These are phyloP conservation scores for Agrilus planipennis DNA, from an alignment of 1,140 invertebrate genomes.

Conservation along the genomic window DNA sequence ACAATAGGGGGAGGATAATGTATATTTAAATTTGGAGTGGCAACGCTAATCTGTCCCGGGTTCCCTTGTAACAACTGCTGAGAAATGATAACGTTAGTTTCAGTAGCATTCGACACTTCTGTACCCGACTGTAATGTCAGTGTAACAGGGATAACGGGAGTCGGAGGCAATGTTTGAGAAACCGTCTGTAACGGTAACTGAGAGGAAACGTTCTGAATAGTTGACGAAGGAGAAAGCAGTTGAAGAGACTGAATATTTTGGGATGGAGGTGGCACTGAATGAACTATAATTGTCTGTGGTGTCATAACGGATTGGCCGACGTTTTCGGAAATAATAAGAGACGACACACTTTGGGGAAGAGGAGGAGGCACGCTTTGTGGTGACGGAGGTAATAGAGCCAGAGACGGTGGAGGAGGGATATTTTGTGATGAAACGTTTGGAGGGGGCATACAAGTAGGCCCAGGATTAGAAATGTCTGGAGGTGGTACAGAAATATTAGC, in stretches of 20 bases:
- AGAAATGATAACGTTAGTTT: too few relatives aligned
- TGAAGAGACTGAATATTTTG: background rate
- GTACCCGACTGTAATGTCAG: conserved; percentile 14
- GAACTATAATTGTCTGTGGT: conserved; percentile 13
- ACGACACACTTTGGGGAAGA: too few relatives aligned
- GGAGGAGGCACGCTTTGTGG: too few relatives aligned
- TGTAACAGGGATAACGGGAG: conserved; percentile 15
- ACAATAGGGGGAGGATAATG: conserved; percentile 26
- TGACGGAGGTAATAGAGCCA: too few relatives aligned
- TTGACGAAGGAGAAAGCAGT: background rate
- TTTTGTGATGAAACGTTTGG: background rate
- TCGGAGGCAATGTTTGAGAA: conserved; percentile 13
- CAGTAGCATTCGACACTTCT: too few relatives aligned
- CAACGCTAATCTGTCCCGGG: conserved; percentile 34
- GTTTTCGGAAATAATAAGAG: too few relatives aligned
- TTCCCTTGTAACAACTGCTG: too few relatives aligned
- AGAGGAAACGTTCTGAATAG: conserved; percentile 2
- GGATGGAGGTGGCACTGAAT: conserved; percentile 13
- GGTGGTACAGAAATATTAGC: conserved; percentile 21
- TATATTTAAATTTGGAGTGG: conserved; percentile 30
- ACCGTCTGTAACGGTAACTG: conserved; percentile 8
- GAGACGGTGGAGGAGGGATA: too few relatives aligned
- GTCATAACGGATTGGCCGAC: conserved; percentile 11
- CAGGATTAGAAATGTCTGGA: conserved; percentile 30
- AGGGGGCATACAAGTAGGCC: conserved; percentile 22